phyloP scores from a whole-genome alignment of 2,797 vertebrate genomes.

The Pseudomugil tenellus region DNA sequence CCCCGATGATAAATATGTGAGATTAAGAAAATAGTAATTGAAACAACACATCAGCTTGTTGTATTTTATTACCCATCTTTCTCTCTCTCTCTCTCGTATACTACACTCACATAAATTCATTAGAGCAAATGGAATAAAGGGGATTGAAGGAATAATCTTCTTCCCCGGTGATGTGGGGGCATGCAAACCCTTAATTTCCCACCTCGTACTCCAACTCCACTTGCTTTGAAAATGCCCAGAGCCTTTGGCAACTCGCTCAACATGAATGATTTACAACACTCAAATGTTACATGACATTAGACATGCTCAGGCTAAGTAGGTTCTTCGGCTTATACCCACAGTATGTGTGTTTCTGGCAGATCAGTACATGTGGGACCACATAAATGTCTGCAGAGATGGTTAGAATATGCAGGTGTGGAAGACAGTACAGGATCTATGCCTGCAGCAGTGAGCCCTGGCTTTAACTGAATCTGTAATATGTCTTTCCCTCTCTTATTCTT shows the following conservation, averaged over 20 bases:
- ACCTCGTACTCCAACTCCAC: constrained; percentile 52
- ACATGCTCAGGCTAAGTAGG: constrained; percentile 6
- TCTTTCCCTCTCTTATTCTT: constrained; percentile 14
- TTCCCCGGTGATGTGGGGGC: constrained; percentile 60
- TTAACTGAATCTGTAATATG: constrained; percentile 18
- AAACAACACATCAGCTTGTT: constrained; percentile 48
- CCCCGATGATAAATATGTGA: constrained; percentile 13
- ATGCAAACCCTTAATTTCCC: constrained; percentile 68
- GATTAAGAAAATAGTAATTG: constrained; percentile 39
- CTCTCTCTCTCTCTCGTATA: constrained; percentile 12
- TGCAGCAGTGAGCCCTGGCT: constrained; percentile 31
- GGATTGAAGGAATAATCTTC: constrained; percentile 75
- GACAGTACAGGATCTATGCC: constrained; percentile 25
- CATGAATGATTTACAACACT: constrained; percentile 55
- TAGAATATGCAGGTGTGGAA: constrained; percentile 31
- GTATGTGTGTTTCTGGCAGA: constrained; percentile 14
- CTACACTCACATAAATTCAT: constrained; percentile 59
- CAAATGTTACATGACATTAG: constrained; percentile 41
- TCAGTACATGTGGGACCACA: not conserved
- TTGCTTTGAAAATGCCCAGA: constrained; percentile 47
- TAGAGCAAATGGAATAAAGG: constrained; percentile 78
- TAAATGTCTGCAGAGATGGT: constrained; percentile 13
- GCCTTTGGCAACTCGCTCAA: constrained; percentile 29
- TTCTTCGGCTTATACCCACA: constrained; percentile 7
- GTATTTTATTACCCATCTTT: constrained; percentile 35